Evolutionary conservation across 2,113 vertebrate genomes (phyloP), one percentile per base, ranked within the genome.

Genomic region (Furnarius figulus): DNA sequence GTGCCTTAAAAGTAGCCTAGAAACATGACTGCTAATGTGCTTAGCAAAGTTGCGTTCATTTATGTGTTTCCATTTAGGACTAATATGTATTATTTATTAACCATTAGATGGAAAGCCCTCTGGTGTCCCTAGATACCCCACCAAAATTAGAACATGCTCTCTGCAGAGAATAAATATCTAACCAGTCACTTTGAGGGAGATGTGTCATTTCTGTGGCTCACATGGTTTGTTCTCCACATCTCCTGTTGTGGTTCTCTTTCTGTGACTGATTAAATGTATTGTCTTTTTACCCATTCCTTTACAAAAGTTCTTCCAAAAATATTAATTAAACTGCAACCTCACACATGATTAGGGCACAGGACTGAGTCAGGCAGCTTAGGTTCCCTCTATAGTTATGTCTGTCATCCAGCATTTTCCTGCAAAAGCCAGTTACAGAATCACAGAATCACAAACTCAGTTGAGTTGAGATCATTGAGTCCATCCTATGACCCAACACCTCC

Each of bases 401-500:
- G 35, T 7, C 30, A 63, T 24, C 24, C 31, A 47, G 28, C 39
- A 39, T 50, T 90, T 92, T 88, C 33, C 76, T 75, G 65, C 47
- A 77, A 73, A 75, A 89, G 10, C 9, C 65, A 50, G 6, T 27
- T 18, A 18, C 21, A 70, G 53, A 44, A 35, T 35, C 40, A 49
- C 55, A 76, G 46, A 66, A 66, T 37, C 27, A 58, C 33, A 52
- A 27, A 70, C 6, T 62, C 20, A 46, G 5, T 30, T 17, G 27
- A n/a, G 12, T 19, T 70, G 55, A 5, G 21, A 31, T 55, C 39
- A 76, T 47, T 8, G 12, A 40, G 10, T n/a, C n/a, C 63, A 76
- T 5, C 46, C 14, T 18, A 1, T 35, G 46, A 68, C 47, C 0
- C 0, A 55, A 68, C 39, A 61, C 5, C 62, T 62, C 47, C 1